Percentiles rank a stretch among this genome's conserved stretches.
phyloP scores from a whole-genome alignment of 2,113 vertebrate genomes.

The Tychaedon coryphoeus region DNA sequence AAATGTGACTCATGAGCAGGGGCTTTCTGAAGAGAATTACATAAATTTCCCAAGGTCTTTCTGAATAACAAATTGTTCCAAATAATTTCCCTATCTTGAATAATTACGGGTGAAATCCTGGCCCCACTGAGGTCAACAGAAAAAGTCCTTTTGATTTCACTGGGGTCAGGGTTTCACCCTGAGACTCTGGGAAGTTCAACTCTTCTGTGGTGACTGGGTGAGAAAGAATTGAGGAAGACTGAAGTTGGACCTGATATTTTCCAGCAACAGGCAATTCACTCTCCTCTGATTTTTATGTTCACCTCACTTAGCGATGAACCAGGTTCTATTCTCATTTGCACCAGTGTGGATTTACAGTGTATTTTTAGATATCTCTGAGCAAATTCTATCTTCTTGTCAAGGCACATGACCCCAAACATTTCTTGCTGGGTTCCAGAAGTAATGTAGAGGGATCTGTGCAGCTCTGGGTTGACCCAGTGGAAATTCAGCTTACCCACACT shows the following conservation, averaged over 20 bases:
- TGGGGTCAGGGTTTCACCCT: neutral
- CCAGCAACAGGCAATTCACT: neutral
- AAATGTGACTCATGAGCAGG: constrained; percentile 54
- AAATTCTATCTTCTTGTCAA: constrained; percentile 32
- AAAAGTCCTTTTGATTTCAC: constrained; percentile 16
- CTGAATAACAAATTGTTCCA: constrained; percentile 45
- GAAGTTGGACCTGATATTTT: neutral
- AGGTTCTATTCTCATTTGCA: neutral
- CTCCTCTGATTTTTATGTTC: neutral
- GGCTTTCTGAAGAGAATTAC: constrained; percentile 63
- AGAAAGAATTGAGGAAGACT: neutral
- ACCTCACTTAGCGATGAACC: neutral
- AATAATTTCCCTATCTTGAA: constrained; percentile 46
- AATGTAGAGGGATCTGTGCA: neutral
- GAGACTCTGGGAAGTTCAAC: neutral
- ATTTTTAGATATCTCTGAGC: constrained; percentile 29
- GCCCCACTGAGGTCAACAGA: neutral
- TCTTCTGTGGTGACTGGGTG: neutral
- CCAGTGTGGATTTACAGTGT: neutral
- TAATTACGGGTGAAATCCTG: neutral
- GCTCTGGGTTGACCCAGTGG: neutral
- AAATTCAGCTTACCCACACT: neutral
- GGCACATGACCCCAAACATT: neutral
- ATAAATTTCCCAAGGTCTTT: constrained; percentile 65
- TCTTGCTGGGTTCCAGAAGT: neutral